Evolutionary conservation across 1,140 invertebrate genomes (phyloP), one percentile per base, ranked within the genome.

Genomic region (Heliconius melpomene): DNA sequence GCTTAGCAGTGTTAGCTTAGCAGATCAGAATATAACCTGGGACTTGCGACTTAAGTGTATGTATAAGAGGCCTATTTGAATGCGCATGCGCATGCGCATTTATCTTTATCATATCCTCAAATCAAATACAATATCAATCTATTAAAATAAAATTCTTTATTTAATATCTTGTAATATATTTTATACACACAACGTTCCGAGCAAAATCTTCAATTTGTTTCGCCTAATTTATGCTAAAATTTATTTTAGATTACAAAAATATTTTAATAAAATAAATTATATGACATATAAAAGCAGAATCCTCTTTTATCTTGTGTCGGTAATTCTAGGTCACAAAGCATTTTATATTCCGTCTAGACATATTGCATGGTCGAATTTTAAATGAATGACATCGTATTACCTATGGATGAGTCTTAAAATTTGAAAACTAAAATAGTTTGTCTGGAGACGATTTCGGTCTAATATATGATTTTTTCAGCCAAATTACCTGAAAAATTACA

Each of bases 321-420:
- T 89, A 88, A 91, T 93, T 94, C 93, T 94, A 94, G 93, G 93
- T 92, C 91, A 93, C 87, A 90, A 82, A 83, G 85, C 85, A 92
- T 94, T 94, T 80, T 85, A 92, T 93, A 94, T 93, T 94, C 93
- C 85, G 88, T 92, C 91, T 93, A 94, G 93, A 94, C 91, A 92
- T 93, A 93, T 93, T 93, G 90, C 93, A 93, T 92, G 90, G 91
- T 93, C 92, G 91, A 94, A 94, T 92, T 92, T 92, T 90, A 92
- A 94, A 90, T 82, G 91, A 92, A 91, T 93, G 87, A 87, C 93
- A 90, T 90, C 90, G 84, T 82, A 89, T 89, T 93, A 91, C 88
- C 81, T 91, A 93, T 93, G 92, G 90, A 94, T 94, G 92, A 94
- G 93, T 66, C 60, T 66, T 66, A 66, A 88, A 92, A 91, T 93